Evolutionary conservation across 2,113 vertebrate genomes (phyloP).

Genomic region (Himantopus leucocephalus): DNA sequence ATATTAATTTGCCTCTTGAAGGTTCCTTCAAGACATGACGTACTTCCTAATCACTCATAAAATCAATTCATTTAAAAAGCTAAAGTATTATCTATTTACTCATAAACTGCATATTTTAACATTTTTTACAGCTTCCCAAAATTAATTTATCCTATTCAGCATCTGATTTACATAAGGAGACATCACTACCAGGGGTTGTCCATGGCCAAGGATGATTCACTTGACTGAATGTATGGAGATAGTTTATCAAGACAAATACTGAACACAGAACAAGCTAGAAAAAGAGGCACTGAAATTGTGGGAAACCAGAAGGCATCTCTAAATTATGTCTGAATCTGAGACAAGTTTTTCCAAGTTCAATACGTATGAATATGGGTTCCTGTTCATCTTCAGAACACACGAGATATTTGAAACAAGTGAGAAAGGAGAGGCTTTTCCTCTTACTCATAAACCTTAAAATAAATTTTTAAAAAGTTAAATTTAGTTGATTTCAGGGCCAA

Average conservation of each 20-base stretch:
- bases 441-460: not conserved
- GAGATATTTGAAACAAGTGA: not conserved
- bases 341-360: not conserved
- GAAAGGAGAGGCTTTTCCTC: not conserved
- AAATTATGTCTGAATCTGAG: not conserved
- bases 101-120: not conserved
- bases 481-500: not conserved
- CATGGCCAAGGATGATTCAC: not conserved
- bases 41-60: not conserved
- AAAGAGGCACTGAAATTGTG: not conserved
- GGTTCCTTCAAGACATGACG: not conserved
- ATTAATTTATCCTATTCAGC: not conserved
- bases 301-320: not conserved
- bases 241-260: not conserved
- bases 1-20: not conserved
- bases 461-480: not conserved
- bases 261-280: not conserved
- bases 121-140: not conserved
- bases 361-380: not conserved
- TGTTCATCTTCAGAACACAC: not conserved
- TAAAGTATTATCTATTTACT: not conserved
- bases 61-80: not conserved
- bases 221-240: not conserved
- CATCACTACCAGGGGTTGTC: not conserved
- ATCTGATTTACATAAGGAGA: constrained; percentile 2